Conservation (phyloP, 2,888 invertebrate species). For the Tipula unca region DNA sequence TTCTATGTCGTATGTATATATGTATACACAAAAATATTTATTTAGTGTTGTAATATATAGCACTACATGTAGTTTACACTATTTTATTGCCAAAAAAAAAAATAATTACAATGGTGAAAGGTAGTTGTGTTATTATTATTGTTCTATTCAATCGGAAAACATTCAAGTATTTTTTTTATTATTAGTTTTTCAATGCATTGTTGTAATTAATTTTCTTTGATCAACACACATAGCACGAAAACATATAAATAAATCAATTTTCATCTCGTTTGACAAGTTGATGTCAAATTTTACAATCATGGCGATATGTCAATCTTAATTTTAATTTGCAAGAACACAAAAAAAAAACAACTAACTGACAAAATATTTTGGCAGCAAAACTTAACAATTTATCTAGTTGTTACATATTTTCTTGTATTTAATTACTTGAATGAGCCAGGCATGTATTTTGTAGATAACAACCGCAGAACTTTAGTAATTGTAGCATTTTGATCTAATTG, state of each 20-base stretch:
- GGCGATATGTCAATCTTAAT: constrained; percentile 19
- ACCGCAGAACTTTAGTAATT: neutral
- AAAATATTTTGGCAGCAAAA: neutral
- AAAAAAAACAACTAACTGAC: neutral
- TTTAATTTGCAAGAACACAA: neutral
- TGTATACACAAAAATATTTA: neutral
- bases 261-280: constrained; percentile 16
- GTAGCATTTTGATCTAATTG: neutral
- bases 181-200: neutral
- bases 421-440: neutral
- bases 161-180: neutral
- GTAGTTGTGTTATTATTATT: neutral
- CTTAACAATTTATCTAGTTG: neutral
- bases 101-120: neutral
- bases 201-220: constrained; percentile 8
- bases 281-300: constrained; percentile 18
- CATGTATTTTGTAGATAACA: neutral
- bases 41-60: neutral
- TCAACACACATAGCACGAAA: neutral
- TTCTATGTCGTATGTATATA: neutral
- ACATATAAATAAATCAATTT: constrained; percentile 14
- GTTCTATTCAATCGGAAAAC: neutral
- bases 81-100: neutral
- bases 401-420: neutral
- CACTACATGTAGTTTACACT: neutral